Conservation (phyloP, 2,888 invertebrate species). For the Rutpela maculata region DNA sequence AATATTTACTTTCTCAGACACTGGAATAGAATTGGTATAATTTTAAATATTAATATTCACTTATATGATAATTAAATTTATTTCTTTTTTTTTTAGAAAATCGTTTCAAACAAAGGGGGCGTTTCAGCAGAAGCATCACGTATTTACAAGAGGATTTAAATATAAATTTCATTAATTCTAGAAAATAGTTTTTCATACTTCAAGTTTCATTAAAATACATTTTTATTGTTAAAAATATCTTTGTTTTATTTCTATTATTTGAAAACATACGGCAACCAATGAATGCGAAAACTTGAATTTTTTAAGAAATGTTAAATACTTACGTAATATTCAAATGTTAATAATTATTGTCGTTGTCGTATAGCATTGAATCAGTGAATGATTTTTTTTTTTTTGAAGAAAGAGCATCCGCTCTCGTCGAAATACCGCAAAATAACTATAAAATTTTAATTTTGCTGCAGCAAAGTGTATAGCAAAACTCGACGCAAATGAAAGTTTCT, state of each 20-base stretch:
- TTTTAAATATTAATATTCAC: neutral
- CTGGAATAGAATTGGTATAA: constrained; percentile 26
- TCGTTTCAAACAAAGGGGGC: neutral
- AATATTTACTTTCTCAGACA: constrained; percentile 21
- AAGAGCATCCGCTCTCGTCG: no score
- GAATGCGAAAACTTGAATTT: no score
- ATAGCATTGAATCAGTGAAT: no score
- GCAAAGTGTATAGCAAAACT: no score
- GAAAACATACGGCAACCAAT: no score
- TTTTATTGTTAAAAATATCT: neutral
- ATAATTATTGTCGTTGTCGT: no score
- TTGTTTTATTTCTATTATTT: neutral
- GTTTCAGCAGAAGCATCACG: neutral
- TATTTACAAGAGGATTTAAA: constrained; percentile 19
- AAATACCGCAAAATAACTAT: no score
- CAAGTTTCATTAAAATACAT: neutral
- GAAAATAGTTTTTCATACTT: neutral
- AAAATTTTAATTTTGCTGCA: no score
- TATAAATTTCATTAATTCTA: neutral
- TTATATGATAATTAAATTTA: neutral
- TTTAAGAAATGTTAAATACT: no score
- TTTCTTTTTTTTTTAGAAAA: constrained; percentile 13
- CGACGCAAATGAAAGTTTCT: no score
- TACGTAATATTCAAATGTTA: no score
- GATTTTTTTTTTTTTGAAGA: no score